Base-by-base conservation (phyloP, 2,888 invertebrate species). In the Petrolisthes cinctipes region DNA sequence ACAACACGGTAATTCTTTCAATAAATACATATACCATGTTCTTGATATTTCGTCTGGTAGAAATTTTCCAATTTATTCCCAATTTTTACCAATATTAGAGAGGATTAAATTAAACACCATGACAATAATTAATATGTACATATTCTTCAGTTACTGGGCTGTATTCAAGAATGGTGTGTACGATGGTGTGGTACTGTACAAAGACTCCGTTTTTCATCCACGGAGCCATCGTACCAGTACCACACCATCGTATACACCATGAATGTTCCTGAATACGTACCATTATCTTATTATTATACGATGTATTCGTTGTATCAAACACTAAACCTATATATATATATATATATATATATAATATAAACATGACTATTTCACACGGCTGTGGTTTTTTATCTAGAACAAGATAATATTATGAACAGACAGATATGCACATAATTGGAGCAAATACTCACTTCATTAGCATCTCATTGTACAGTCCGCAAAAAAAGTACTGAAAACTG, bases 281-380 rank as follows among this genome's bases (percentile, higher is more conserved):
- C 73, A 82, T 51, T 6, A 83, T 37, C 75, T 83, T 75, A 75
- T 83, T 73, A 7, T 73, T 17, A 23, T 83, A 73, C 54, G 9
- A n/a, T 75, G 75, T 14, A 75, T 83, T 83, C 83, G 83, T 83
- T 83, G 83, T 83, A 83, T 83, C 83, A 83, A 83, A 83, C 75
- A 73, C 37, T 75, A 71, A 23, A 75, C n/a, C 56, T 54, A 71
- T 37, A 37, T 37, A 71, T 37, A 37, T 37, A 37, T 37, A 37
- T 37, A 37, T 37, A 37, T 1, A 1, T 37, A 37, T 37, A 37
- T 37, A 37, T 71, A 56, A 83, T 73, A 23, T 83, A 54, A 83
- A 56, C 66, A 82, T 82, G 82, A 82, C 82, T 83, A 73, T 71
- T 75, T 75, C 71, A 82, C 82, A 82, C 82, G 54, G 9, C 51